Evolutionary conservation across 2,113 vertebrate species (phyloP).

Genomic region (Genyomyrus donnyi): DNA sequence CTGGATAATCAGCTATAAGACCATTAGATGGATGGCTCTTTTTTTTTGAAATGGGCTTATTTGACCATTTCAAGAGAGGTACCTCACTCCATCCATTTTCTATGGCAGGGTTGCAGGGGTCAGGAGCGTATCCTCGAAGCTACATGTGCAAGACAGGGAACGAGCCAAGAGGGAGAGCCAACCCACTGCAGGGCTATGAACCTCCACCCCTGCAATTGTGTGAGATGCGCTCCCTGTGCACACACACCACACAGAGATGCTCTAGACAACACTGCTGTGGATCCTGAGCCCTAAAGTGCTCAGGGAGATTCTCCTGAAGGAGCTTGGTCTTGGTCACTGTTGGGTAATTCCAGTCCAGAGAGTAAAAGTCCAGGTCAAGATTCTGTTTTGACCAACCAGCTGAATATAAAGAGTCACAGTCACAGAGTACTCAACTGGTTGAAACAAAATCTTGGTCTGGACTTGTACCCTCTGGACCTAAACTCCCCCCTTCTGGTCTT

Average conservation of each 20-base stretch:
- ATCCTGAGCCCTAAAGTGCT: neutral
- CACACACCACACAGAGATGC: neutral
- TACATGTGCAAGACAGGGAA: neutral
- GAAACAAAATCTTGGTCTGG: neutral
- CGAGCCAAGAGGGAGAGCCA: neutral
- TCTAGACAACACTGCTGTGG: neutral
- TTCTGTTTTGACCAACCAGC: neutral
- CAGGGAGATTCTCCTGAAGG: neutral
- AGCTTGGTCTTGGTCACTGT: neutral
- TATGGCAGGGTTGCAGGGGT: neutral
- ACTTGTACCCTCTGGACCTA: neutral
- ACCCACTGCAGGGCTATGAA: neutral
- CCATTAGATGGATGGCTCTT: neutral
- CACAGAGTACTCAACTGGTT: neutral
- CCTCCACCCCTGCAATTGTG: neutral
- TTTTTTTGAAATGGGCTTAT: neutral
- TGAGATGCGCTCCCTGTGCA: neutral
- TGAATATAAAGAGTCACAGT: neutral
- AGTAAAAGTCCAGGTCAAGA: neutral
- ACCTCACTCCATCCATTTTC: neutral
- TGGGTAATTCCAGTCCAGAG: neutral
- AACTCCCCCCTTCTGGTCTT: neutral
- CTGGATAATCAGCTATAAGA: neutral
- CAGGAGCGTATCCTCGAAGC: neutral
- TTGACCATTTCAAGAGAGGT: neutral